Evolutionary conservation across 2,113 vertebrate genomes (phyloP).

Genomic region (Macrotus californicus): DNA sequence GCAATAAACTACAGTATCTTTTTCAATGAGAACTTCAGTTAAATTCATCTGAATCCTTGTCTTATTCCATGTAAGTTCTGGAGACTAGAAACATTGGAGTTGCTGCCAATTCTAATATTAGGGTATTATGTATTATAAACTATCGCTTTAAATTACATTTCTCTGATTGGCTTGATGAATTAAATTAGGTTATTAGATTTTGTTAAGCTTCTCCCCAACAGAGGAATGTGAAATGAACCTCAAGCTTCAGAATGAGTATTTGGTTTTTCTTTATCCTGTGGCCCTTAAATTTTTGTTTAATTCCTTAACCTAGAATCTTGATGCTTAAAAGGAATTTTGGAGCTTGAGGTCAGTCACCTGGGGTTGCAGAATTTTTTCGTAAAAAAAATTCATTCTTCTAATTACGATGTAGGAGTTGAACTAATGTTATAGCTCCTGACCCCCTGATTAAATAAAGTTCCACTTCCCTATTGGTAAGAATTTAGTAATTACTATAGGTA

Average conservation of each 20-base stretch:
- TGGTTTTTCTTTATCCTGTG: background rate
- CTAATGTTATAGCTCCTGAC: background rate
- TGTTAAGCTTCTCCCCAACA: conserved; percentile 54
- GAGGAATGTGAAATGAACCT: conserved; percentile 52
- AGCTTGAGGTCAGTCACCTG: background rate
- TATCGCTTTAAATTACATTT: conserved; percentile 46
- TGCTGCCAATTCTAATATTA: background rate
- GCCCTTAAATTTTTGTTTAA: background rate
- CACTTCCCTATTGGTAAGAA: background rate
- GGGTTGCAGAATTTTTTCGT: background rate
- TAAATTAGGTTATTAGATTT: conserved; percentile 73
- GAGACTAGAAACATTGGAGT: conserved; percentile 24
- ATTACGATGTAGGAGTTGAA: background rate
- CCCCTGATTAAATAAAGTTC: conserved; percentile 32
- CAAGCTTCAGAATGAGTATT: background rate
- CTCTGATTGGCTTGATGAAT: conserved; percentile 58
- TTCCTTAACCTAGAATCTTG: background rate
- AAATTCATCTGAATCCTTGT: background rate
- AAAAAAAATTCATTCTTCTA: background rate
- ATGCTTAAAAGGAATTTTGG: conserved; percentile 8
- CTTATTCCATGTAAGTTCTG: background rate
- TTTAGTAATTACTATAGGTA: background rate
- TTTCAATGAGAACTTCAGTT: conserved; percentile 27
- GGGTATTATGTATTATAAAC: conserved; percentile 42
- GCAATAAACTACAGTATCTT: background rate